These are phyloP conservation scores for Zapus hudsonius DNA, from an alignment of 2,113 vertebrate species.

Conservation along the genomic window DNA sequence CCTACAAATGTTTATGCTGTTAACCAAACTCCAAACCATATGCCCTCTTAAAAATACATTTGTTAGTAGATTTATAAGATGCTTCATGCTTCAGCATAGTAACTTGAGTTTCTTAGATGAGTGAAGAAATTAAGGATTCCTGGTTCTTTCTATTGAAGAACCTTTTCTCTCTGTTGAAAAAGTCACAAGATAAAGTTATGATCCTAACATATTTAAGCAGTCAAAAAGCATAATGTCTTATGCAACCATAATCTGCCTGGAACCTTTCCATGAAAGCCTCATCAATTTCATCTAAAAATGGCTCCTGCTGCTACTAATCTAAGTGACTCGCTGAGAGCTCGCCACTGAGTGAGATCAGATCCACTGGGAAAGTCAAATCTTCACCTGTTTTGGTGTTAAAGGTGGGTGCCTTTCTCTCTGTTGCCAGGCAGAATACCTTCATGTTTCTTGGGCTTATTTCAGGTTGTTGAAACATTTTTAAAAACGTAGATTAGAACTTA, in stretches of 20 bases:
- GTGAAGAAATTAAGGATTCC: conserved; percentile 7
- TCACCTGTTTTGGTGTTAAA: conserved; percentile 11
- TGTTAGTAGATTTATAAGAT: conserved; percentile 40
- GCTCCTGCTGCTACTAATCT: conserved; percentile 53
- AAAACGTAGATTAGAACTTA: conserved; percentile 19
- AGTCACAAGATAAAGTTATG: conserved; percentile 67
- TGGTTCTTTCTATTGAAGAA: conserved; percentile 37
- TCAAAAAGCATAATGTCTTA: conserved; percentile 57
- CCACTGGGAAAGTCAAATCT: not conserved
- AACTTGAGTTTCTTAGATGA: conserved; percentile 41
- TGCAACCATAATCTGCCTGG: conserved; percentile 49
- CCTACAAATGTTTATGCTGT: conserved; percentile 49
- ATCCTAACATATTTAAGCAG: conserved; percentile 39
- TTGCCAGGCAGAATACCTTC: not conserved
- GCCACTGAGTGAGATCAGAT: conserved; percentile 11
- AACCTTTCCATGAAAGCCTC: conserved; percentile 53
- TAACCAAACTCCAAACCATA: conserved; percentile 32
- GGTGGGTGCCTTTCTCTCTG: conserved; percentile 1
- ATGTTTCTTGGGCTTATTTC: conserved; percentile 33
- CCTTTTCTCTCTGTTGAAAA: conserved; percentile 20
- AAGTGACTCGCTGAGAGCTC: not conserved
- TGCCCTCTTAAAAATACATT: not conserved
- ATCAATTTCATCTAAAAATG: conserved; percentile 58
- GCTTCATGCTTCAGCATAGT: not conserved
- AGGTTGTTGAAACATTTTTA: conserved; percentile 9